Conservation (phyloP, 1,140 invertebrate genomes). For the Charaxes varanes region DNA sequence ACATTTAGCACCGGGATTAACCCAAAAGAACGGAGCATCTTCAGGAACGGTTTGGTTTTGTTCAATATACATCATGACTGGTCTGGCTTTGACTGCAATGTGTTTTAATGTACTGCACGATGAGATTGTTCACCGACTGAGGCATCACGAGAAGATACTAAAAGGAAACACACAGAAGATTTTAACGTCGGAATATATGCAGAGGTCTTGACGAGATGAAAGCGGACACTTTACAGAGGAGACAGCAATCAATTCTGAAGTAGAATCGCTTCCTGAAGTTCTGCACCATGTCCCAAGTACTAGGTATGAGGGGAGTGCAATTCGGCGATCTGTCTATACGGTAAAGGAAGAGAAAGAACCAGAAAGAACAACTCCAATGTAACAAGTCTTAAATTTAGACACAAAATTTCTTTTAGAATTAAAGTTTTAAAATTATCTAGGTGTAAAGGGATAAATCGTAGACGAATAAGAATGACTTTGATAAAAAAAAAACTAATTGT, state of each 20-base stretch:
- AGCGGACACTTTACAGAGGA: conserved; percentile 64
- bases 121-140: conserved; percentile 88
- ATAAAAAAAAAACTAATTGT: conserved; percentile 14
- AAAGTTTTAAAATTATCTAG: conserved; percentile 5
- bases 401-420: conserved; percentile 5
- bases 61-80: conserved; percentile 95
- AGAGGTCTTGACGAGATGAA: conserved; percentile 65
- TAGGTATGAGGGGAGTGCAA: conserved; percentile 44
- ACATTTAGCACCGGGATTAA: conserved; percentile 89
- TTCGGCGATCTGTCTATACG: conserved; percentile 51
- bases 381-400: conserved; percentile 12
- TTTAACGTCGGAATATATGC: conserved; percentile 57
- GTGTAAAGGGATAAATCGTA: conserved; percentile 7
- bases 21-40: conserved; percentile 74
- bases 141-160: conserved; percentile 74
- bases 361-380: conserved; percentile 47
- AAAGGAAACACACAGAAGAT: conserved; percentile 58
- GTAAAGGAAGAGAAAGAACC: conserved; percentile 54
- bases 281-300: conserved; percentile 49
- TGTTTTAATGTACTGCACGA: conserved; percentile 98
- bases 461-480: conserved; percentile 10
- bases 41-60: conserved; percentile 89
- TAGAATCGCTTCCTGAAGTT: conserved; percentile 58
- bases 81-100: conserved; percentile 97
- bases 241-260: conserved; percentile 55